Percentiles rank a stretch among this genome's conserved stretches.
Evolutionary conservation across 1,140 invertebrate species (phyloP).

Genomic region (Drosophila nigrodunni): DNA sequence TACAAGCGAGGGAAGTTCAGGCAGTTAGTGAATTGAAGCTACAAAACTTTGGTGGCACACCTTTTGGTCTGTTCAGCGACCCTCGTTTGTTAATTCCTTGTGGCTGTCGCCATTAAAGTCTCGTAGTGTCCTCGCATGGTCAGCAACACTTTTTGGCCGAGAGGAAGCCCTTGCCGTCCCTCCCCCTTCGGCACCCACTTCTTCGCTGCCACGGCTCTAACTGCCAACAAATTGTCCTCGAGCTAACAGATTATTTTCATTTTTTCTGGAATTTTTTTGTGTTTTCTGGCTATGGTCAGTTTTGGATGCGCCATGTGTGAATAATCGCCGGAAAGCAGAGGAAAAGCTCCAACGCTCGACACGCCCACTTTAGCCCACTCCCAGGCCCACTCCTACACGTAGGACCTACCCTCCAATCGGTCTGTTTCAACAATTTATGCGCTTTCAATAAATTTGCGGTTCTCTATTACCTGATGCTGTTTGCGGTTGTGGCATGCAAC

Average conservation of each 20-base stretch:
- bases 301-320: constrained; percentile 80
- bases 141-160: constrained; percentile 55
- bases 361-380: not conserved
- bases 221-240: constrained; percentile 5
- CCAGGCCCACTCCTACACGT: not conserved
- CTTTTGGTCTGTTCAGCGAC: not conserved
- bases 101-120: constrained; percentile 68
- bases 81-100: constrained; percentile 43
- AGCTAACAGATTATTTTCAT: not conserved
- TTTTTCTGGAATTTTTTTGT: constrained; percentile 10
- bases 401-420: not conserved
- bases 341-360: constrained; percentile 14
- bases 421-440: constrained; percentile 25
- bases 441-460: constrained; percentile 82
- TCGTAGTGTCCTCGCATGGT: constrained; percentile 53
- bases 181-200: not conserved
- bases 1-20: not conserved
- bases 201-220: no score
- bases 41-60: not conserved
- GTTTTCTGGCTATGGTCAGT: constrained; percentile 59
- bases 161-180: constrained; percentile 26
- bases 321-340: constrained; percentile 73
- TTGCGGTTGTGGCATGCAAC: constrained; percentile 34
- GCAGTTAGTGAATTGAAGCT: not conserved
- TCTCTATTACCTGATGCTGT: constrained; percentile 70